Conservation (phyloP, 2,113 vertebrate species). For the Pelusios castaneus region DNA sequence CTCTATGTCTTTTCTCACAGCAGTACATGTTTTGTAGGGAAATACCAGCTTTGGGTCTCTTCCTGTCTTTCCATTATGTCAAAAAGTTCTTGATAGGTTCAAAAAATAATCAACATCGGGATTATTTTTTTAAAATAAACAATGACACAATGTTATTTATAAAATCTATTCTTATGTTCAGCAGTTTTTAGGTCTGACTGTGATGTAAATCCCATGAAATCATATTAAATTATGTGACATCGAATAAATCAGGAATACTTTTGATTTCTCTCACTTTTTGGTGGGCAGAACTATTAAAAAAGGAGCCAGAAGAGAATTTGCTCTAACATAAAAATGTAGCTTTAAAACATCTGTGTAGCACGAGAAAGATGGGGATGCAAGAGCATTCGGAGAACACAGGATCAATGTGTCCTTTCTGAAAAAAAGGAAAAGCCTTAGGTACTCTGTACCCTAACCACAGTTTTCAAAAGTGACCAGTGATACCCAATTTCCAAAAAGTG, state of each 20-base stretch:
- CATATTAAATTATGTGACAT: not conserved
- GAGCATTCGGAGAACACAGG: not conserved
- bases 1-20: constrained; percentile 75
- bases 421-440: not conserved
- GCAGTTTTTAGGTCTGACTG: constrained; percentile 59
- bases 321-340: not conserved
- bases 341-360: not conserved
- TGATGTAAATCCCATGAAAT: constrained; percentile 39
- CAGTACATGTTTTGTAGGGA: constrained; percentile 68
- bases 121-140: constrained; percentile 71
- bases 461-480: not conserved
- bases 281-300: not conserved
- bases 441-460: accelerated
- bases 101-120: constrained; percentile 69
- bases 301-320: not conserved
- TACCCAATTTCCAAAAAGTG: constrained; percentile 6
- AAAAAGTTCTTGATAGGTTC: constrained; percentile 64
- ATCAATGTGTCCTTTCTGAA: not conserved
- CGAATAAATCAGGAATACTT: not conserved
- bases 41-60: constrained; percentile 73
- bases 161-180: constrained; percentile 67
- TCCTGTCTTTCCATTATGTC: constrained; percentile 75
- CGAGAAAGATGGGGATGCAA: not conserved
- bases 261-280: not conserved
- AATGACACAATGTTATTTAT: constrained; percentile 66